Conservation (phyloP, 2,113 vertebrate species). For the Anguilla japonica region DNA sequence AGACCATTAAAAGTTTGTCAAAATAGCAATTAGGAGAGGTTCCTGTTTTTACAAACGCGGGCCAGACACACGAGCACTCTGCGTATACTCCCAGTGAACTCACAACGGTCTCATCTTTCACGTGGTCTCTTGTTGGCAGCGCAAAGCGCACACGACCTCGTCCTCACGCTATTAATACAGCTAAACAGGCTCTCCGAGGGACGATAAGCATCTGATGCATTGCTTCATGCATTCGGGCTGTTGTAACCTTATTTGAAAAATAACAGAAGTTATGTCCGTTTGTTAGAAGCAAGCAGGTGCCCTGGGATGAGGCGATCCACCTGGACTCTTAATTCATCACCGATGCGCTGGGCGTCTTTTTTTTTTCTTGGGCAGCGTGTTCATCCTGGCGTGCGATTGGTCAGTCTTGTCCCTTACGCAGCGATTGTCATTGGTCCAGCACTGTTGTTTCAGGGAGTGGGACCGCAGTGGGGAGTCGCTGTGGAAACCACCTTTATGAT, state of each 20-base stretch:
- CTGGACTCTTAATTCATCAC: not conserved
- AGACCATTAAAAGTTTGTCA: slow-evolving; percentile 88
- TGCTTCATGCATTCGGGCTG: not conserved
- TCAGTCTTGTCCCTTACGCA: not conserved
- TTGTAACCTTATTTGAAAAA: not conserved
- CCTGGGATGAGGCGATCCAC: too few relatives aligned
- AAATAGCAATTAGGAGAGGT: slow-evolving; percentile 76
- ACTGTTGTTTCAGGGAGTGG: not conserved
- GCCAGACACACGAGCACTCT: slow-evolving; percentile 26
- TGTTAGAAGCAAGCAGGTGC: too few relatives aligned
- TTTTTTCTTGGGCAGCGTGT: not conserved
- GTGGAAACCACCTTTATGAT: not conserved
- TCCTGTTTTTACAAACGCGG: slow-evolving; percentile 43
- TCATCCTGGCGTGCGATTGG: not conserved
- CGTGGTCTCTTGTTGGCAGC: not conserved
- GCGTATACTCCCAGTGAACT: slow-evolving; percentile 31
- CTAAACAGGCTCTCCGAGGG: not conserved
- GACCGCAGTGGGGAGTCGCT: not conserved
- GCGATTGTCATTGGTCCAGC: not conserved
- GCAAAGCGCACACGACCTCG: not conserved
- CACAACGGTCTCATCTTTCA: not conserved
- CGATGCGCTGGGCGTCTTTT: not conserved
- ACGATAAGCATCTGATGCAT: not conserved
- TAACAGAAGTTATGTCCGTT: not conserved
- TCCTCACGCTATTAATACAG: not conserved